Evolutionary conservation across 2,888 invertebrate genomes (phyloP), one percentile per base, ranked within the genome.

Genomic region (Lithophane ornitopus): DNA sequence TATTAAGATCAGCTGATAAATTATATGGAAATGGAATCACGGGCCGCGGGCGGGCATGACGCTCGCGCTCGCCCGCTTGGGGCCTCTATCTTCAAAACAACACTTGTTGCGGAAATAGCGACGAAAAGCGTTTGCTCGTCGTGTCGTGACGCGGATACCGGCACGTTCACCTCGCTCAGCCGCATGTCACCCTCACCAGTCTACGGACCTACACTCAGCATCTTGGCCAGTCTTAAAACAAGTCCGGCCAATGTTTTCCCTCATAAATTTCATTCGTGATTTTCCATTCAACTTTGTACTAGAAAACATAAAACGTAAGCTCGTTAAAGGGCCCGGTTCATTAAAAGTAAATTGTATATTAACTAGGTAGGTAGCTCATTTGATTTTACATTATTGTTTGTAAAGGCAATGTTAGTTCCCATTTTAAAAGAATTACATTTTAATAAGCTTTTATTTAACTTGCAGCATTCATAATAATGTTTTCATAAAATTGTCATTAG

Each of bases 31-130:
- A 86, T 88, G 79, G 78, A 85, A 84, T 73, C 88, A 70, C 82
- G 61, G 83, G 86, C 74, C 71, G 74, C 71, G 70, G 78, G 83
- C 82, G 78, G 74, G 88, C 84, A 84, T 85, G 89, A 89, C 88
- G 86, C 78, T 81, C 78, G 88, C 85, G 90, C 88, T 89, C 89
- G 90, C 92, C 93, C 94, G 93, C 93, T 91, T 91, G 93, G 95
- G 91, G 95, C 95, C 95, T 94, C 95, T 93, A 92, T 93, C 93
- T 92, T 93, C 95, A 94, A 95, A 95, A 95, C 95, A 96, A 95
- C 95, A 95, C 95, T 96, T 94, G 95, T 94, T 94, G 96, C 95
- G 94, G 95, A 95, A 95, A 96, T 95, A 96, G 95, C 94, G 93
- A 92, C 92, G 93, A 94, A 94, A 94, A 94, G 90, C 91, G 92